phyloP scores from a whole-genome alignment of 2,888 invertebrate genomes.

The Mythimna lalbum region DNA sequence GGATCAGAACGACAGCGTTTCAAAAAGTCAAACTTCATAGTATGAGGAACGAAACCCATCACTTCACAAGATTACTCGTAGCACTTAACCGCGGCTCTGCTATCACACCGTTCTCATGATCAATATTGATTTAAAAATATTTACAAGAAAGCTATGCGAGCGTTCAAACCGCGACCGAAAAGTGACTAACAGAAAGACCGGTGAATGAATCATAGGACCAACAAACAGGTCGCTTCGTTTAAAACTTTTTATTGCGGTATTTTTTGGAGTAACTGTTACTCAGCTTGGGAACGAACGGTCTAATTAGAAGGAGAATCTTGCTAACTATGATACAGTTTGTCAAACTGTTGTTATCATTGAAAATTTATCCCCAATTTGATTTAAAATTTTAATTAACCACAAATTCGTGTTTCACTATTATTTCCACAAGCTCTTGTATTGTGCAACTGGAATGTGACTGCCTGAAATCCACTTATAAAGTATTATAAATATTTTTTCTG shows the following conservation, averaged over 20 bases:
- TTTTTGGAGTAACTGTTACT: conserved; percentile 81
- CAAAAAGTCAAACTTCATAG: conserved; percentile 52
- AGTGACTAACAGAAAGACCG: conserved; percentile 77
- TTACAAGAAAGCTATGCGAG: conserved; percentile 78
- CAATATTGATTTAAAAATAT: conserved; percentile 84
- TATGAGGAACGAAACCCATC: conserved; percentile 23
- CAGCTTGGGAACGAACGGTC: conserved; percentile 67
- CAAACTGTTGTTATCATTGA: conserved; percentile 9
- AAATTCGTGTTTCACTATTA: neutral
- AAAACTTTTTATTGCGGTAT: conserved; percentile 85
- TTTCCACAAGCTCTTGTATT: neutral
- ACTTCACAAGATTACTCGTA: conserved; percentile 17
- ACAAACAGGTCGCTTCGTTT: conserved; percentile 80
- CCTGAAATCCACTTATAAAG: neutral
- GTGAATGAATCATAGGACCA: conserved; percentile 83
- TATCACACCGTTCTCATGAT: conserved; percentile 57
- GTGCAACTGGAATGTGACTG: neutral
- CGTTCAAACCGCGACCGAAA: conserved; percentile 68
- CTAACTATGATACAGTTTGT: conserved; percentile 22
- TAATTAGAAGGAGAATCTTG: conserved; percentile 73
- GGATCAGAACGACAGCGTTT: conserved; percentile 47
- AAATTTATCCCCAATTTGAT: conserved; percentile 13
- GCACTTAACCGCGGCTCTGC: conserved; percentile 22
- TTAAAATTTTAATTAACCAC: conserved; percentile 2
- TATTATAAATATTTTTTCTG: neutral